Conservation (phyloP, 2,888 invertebrate genomes). For the Lucinisca nassula region DNA sequence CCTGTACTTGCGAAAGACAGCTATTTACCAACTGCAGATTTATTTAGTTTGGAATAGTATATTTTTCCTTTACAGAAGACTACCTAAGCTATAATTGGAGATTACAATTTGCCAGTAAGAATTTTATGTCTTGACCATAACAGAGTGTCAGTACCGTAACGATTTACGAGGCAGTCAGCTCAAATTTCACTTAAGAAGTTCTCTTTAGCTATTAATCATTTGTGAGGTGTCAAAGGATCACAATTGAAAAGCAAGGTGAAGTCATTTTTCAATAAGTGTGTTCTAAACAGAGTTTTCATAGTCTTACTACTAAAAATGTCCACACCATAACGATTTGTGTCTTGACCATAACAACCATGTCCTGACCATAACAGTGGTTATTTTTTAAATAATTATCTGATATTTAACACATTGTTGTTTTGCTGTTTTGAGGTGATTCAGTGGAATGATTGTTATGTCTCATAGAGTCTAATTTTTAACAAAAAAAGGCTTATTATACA, state of each 20-base stretch:
- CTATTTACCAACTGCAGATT: too few species aligned
- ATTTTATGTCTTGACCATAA: too few species aligned
- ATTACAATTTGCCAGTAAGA: too few species aligned
- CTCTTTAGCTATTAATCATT: too few species aligned
- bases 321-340: neutral
- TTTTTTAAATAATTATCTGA: neutral
- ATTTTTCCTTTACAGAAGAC: too few species aligned
- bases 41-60: too few species aligned
- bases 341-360: neutral
- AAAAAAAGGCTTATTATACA: too few species aligned
- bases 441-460: neutral
- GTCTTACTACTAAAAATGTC: neutral
- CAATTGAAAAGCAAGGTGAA: neutral
- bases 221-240: neutral
- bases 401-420: neutral
- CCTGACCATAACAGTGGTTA: neutral
- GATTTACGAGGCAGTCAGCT: too few species aligned
- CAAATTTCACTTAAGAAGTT: too few species aligned
- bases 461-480: neutral
- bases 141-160: neutral
- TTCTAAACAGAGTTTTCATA: neutral
- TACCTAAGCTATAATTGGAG: too few species aligned
- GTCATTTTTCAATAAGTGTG: neutral
- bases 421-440: neutral
- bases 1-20: too few species aligned